Evolutionary conservation across 2,888 invertebrate species (phyloP).

Genomic region (Alsophila aescularia): DNA sequence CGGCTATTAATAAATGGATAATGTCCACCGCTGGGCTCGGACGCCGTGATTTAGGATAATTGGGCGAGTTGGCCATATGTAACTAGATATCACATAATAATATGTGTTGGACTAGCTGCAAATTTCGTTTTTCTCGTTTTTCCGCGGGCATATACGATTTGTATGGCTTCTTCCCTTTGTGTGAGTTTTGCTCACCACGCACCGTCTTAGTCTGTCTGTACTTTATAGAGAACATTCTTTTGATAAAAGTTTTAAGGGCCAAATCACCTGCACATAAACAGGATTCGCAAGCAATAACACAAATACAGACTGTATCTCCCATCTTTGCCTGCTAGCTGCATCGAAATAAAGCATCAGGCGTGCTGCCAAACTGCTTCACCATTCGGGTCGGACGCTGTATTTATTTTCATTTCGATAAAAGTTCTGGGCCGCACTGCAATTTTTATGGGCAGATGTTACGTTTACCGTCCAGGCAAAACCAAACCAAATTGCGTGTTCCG

Average conservation of each 20-base stretch:
- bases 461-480: too few species aligned
- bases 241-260: too few species aligned
- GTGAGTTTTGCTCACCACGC: too few species aligned
- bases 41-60: constrained; percentile 19
- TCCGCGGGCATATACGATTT: too few species aligned
- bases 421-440: neutral
- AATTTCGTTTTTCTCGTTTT: too few species aligned
- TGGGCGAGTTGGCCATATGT: constrained; percentile 8
- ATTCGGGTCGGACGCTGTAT: constrained; percentile 2
- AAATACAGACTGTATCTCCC: neutral
- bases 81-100: constrained; percentile 8
- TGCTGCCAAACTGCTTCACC: constrained; percentile 19
- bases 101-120: too few species aligned
- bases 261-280: neutral
- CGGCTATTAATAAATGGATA: constrained; percentile 26
- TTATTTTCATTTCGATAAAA: constrained; percentile 7
- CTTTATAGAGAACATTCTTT: too few species aligned
- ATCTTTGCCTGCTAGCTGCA: constrained; percentile 16
- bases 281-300: constrained; percentile 4
- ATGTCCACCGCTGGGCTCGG: constrained; percentile 11
- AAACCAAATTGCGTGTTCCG: too few species aligned
- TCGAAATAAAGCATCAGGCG: constrained; percentile 36
- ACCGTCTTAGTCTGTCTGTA: too few species aligned
- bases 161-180: too few species aligned
- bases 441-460: too few species aligned